Evolutionary conservation across 2,797 vertebrate species (phyloP).

Genomic region (Limosa lapponica): DNA sequence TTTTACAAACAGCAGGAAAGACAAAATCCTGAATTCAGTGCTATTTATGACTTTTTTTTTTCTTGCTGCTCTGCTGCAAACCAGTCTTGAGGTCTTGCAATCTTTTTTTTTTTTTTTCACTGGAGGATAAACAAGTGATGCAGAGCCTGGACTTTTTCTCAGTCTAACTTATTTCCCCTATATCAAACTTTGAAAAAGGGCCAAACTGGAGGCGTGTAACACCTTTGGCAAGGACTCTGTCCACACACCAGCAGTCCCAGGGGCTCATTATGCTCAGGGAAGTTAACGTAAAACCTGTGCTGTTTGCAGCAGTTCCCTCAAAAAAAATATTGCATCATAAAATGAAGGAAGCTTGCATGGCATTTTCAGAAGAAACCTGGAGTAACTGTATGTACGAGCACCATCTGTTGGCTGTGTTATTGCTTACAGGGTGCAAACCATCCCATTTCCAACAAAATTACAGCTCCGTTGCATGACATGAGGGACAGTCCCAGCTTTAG

Average conservation of each 20-base stretch:
- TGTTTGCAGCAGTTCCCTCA: not conserved
- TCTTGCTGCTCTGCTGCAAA: not conserved
- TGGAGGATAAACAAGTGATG: not conserved
- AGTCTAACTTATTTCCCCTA: not conserved
- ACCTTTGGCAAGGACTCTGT: not conserved
- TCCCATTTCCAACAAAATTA: not conserved
- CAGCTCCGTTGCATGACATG: rapidly evolving
- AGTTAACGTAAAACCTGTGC: not conserved
- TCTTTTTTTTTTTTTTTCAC: not conserved
- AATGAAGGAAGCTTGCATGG: not conserved
- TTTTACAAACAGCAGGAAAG: conserved; percentile 26
- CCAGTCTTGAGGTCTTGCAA: not conserved
- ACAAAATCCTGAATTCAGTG: not conserved
- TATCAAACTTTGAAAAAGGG: not conserved
- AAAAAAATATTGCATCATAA: not conserved
- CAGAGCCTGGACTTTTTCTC: not conserved
- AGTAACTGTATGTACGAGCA: not conserved
- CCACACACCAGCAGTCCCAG: not conserved
- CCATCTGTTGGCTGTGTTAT: conserved; percentile 35
- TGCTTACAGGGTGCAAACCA: not conserved
- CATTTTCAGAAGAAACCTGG: not conserved
- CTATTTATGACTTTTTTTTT: not conserved
- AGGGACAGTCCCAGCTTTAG: not conserved
- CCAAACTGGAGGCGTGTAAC: not conserved
- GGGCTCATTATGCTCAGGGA: not conserved